Conservation (phyloP, 1,140 invertebrate genomes). For the Heliconius himera region DNA sequence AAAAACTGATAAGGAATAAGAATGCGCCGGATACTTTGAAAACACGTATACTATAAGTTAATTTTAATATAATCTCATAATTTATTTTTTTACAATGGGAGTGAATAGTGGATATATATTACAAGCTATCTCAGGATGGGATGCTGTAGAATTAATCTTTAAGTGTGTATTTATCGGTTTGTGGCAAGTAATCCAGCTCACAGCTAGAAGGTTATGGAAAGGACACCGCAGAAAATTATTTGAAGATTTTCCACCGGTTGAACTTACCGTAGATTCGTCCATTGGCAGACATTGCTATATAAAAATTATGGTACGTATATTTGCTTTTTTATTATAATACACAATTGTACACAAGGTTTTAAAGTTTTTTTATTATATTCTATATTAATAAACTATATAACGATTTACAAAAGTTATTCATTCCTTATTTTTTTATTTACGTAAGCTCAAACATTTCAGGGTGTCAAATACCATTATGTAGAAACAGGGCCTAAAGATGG, state of each 20-base stretch:
- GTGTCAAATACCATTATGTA: slow-evolving; percentile 75
- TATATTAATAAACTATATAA: not conserved
- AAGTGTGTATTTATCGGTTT: slow-evolving; percentile 63
- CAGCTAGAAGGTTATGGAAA: slow-evolving; percentile 69
- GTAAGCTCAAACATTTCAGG: slow-evolving; percentile 52
- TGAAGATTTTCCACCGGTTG: slow-evolving; percentile 54
- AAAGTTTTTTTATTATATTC: not conserved
- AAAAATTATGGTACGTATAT: slow-evolving; percentile 65
- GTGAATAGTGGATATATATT: slow-evolving; percentile 57
- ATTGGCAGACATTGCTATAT: slow-evolving; percentile 74
- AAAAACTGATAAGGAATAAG: slow-evolving; percentile 39
- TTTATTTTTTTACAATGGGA: slow-evolving; percentile 49
- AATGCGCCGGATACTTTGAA: slow-evolving; percentile 30
- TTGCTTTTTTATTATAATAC: not conserved
- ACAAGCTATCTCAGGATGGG: slow-evolving; percentile 64
- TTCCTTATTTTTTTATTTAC: slow-evolving; percentile 20
- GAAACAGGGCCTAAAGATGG: slow-evolving; percentile 67
- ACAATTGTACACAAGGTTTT: not conserved
- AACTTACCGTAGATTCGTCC: slow-evolving; percentile 68
- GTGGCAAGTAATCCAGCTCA: slow-evolving; percentile 67
- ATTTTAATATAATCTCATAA: slow-evolving; percentile 11
- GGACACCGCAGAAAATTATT: slow-evolving; percentile 61
- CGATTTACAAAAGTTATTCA: no score
- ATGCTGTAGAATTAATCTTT: slow-evolving; percentile 61
- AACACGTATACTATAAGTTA: slow-evolving; percentile 6